phyloP scores from a whole-genome alignment of 2,888 invertebrate species.

The Polyommatus icarus region DNA sequence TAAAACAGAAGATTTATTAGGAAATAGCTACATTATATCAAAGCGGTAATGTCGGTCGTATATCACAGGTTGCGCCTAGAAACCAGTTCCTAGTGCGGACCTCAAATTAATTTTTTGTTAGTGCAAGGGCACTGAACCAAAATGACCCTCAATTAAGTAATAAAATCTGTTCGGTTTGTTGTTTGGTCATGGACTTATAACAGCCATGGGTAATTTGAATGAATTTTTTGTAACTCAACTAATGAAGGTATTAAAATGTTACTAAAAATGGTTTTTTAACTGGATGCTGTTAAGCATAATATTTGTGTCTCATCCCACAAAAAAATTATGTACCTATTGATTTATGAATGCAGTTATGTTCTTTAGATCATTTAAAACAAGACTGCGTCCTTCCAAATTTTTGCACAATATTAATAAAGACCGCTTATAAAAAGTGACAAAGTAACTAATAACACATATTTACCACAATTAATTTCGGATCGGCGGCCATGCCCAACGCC shows the following conservation, averaged over 20 bases:
- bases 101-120: neutral
- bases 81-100: conserved; percentile 5
- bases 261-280: too few relatives aligned
- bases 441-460: conserved; percentile 46
- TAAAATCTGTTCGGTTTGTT: neutral
- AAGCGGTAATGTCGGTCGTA: neutral
- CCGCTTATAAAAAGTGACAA: neutral
- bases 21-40: neutral
- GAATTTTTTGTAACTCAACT: neutral
- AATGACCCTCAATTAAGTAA: conserved; percentile 9
- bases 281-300: too few relatives aligned
- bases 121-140: neutral
- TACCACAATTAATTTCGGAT: conserved; percentile 71
- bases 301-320: too few relatives aligned
- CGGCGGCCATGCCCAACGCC: conserved; percentile 70
- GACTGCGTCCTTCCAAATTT: too few relatives aligned
- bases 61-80: neutral
- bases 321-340: too few relatives aligned
- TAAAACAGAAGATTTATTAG: neutral
- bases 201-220: neutral
- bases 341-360: too few relatives aligned
- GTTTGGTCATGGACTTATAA: neutral
- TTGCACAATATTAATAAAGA: too few relatives aligned
- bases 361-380: too few relatives aligned
- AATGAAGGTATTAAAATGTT: too few relatives aligned